Evolutionary conservation across 2,113 vertebrate species (phyloP).

Genomic region (Oreochromis spilurus): DNA sequence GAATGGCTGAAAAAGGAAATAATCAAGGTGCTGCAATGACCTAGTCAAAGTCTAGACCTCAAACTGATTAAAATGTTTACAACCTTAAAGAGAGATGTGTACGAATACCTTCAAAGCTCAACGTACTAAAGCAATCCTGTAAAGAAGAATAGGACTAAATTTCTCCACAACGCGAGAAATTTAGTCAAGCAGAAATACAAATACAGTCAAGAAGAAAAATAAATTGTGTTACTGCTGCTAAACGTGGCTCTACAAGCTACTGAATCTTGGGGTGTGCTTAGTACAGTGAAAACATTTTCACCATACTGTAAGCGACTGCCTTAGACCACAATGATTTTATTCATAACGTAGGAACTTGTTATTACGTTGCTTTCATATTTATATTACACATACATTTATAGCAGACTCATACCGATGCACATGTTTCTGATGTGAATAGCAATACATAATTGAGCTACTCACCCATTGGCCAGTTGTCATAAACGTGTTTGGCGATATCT

Average conservation of each 20-base stretch:
- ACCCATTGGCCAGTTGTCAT: constrained; percentile 99
- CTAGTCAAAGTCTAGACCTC: background rate
- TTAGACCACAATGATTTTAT: background rate
- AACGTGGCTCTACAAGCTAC: background rate
- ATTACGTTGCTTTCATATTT: background rate
- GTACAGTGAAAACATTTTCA: background rate
- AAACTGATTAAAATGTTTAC: background rate
- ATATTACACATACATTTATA: background rate
- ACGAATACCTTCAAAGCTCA: background rate
- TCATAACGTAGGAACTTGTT: background rate
- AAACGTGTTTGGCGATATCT: constrained; percentile 96
- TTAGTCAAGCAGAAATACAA: background rate
- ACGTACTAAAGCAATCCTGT: background rate
- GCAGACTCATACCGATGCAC: background rate
- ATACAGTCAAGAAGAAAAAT: background rate
- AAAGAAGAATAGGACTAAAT: background rate
- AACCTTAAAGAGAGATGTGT: background rate
- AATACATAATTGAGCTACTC: constrained; percentile 45
- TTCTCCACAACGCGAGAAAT: background rate
- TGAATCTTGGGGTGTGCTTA: background rate
- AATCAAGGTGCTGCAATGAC: background rate
- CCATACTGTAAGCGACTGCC: background rate
- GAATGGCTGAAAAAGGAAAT: background rate
- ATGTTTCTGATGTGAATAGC: background rate
- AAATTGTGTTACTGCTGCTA: background rate